These are phyloP conservation scores for Cuniculus paca DNA, from an alignment of 2,797 vertebrate genomes.

Conservation along the genomic window DNA sequence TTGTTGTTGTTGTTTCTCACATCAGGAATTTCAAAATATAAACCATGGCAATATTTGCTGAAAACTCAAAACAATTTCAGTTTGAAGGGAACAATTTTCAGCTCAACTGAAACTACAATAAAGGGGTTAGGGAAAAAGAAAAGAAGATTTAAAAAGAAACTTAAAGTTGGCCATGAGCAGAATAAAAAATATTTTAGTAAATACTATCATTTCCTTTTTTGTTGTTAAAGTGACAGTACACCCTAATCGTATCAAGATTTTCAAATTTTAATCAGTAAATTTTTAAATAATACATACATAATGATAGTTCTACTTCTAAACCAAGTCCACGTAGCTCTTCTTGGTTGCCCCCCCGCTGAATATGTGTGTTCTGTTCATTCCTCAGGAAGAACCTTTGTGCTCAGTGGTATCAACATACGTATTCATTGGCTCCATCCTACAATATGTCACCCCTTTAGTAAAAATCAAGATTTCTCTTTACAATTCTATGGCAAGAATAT, in stretches of 20 bases:
- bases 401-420: neutral
- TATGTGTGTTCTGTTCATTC: neutral
- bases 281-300: neutral
- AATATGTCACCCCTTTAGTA: neutral
- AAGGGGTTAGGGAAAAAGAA: conserved; percentile 28
- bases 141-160: conserved; percentile 55
- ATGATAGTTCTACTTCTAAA: neutral
- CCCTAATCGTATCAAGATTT: neutral
- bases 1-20: neutral
- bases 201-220: neutral
- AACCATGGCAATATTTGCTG: conserved; percentile 39
- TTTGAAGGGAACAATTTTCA: conserved; percentile 73
- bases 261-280: neutral
- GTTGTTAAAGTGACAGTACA: neutral
- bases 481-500: neutral
- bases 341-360: neutral
- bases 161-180: neutral
- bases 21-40: conserved; percentile 62
- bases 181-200: conserved; percentile 60
- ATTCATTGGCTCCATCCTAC: neutral
- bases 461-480: neutral
- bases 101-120: conserved; percentile 60
- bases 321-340: neutral
- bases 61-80: conserved; percentile 69
- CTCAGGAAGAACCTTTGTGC: neutral